phyloP scores from a whole-genome alignment of 2,888 invertebrate species.

The Exephanes ischioxanthus region DNA sequence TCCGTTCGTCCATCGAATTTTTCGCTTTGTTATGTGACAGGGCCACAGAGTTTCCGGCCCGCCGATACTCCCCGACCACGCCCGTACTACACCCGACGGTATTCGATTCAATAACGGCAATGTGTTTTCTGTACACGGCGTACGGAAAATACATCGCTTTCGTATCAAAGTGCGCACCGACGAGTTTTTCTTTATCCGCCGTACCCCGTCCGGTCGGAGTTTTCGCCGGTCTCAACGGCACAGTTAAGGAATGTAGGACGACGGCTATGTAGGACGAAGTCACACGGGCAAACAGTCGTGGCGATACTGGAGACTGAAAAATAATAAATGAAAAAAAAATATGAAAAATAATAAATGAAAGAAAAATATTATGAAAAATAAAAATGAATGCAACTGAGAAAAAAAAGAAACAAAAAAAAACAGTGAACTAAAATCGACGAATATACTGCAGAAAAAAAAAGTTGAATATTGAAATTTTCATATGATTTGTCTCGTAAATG shows the following conservation, averaged over 20 bases:
- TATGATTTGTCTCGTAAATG: no score
- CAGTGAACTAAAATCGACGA: neutral
- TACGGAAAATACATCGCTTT: slow-evolving; percentile 1
- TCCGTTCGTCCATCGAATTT: slow-evolving; percentile 2
- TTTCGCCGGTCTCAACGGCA: neutral
- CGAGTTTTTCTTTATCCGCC: neutral
- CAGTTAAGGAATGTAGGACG: neutral
- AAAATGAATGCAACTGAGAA: neutral
- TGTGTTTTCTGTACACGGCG: neutral
- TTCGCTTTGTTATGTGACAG: slow-evolving; percentile 13
- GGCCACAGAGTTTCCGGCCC: neutral
- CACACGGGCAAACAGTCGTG: neutral
- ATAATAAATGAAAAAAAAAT: neutral
- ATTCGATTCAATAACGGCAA: neutral
- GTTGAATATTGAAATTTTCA: no score
- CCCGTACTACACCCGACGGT: neutral
- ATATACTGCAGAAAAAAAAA: neutral
- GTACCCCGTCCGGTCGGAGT: neutral
- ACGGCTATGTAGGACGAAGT: neutral
- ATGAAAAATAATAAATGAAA: neutral
- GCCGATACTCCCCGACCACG: neutral
- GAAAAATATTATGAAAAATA: neutral
- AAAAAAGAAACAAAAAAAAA: neutral
- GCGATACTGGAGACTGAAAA: neutral
- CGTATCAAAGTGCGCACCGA: neutral